These are phyloP conservation scores for Discoglossus pictus DNA, from an alignment of 2,797 vertebrate species.

Conservation along the genomic window DNA sequence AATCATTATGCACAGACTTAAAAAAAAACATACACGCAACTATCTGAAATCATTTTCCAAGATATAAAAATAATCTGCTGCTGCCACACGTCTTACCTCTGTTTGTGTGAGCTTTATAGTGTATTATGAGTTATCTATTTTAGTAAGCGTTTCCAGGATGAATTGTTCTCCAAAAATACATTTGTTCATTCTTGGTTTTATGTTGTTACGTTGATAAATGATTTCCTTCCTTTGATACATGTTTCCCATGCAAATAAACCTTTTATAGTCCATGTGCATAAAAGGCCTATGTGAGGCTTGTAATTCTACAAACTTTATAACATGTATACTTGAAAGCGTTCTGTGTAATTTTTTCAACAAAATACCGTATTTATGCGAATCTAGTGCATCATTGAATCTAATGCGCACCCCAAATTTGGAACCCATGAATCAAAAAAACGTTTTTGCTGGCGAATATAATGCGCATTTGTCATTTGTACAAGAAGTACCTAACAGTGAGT, in stretches of 20 bases:
- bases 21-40: constrained; percentile 54
- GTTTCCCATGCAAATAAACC: constrained; percentile 13
- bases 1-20: constrained; percentile 50
- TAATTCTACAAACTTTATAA: too few relatives aligned
- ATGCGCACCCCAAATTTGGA: too few relatives aligned
- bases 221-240: constrained; percentile 18
- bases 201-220: constrained; percentile 9
- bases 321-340: too few relatives aligned
- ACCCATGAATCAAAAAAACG: too few relatives aligned
- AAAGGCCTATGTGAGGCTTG: constrained; percentile 17
- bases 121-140: constrained; percentile 6
- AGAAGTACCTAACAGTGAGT: too few relatives aligned
- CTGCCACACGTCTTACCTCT: constrained; percentile 1
- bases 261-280: background rate
- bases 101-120: constrained; percentile 2
- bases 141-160: constrained; percentile 5
- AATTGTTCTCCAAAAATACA: constrained; percentile 24
- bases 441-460: too few relatives aligned
- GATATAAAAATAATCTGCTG: constrained; percentile 32
- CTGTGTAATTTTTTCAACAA: too few relatives aligned
- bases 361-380: too few relatives aligned
- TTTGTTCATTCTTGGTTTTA: constrained; percentile 5
- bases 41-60: constrained; percentile 42
- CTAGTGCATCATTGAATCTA: too few relatives aligned
- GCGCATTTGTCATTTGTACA: too few relatives aligned